Percentiles rank a stretch among this genome's conserved stretches.
Evolutionary conservation across 1,140 invertebrate species (phyloP).

Genomic region (Plutomurus gul): DNA sequence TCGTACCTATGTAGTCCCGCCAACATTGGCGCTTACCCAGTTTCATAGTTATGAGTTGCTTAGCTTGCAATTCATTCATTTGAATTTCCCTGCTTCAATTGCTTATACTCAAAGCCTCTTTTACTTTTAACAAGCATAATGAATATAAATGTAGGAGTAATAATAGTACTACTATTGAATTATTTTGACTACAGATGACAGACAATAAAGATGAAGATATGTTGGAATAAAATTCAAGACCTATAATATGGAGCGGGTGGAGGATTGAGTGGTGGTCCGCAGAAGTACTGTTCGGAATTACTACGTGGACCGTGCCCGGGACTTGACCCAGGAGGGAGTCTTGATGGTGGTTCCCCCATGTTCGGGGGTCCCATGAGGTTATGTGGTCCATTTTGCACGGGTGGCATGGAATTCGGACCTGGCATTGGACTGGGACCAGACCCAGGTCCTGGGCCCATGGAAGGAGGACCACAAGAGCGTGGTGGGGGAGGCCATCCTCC

Average conservation of each 20-base stretch:
- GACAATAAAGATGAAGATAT: slow-evolving; percentile 1
- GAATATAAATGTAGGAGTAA: no score
- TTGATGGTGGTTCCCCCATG: slow-evolving; percentile 52
- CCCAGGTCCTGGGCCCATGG: slow-evolving; percentile 45
- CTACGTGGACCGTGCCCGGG: slow-evolving; percentile 47
- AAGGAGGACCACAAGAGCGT: slow-evolving; percentile 47
- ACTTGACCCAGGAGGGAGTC: slow-evolving; percentile 48
- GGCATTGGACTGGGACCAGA: slow-evolving; percentile 44
- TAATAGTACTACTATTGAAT: no score
- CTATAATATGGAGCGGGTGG: slow-evolving; percentile 51
- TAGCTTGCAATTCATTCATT: no score
- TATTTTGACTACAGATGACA: neutral
- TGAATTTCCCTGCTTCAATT: no score
- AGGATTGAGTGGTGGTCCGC: slow-evolving; percentile 53
- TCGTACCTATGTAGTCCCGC: no score
- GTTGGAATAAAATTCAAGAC: slow-evolving; percentile 5
- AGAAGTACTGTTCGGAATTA: slow-evolving; percentile 56
- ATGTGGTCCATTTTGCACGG: slow-evolving; percentile 53
- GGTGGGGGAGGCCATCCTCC: slow-evolving; percentile 49
- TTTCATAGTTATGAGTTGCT: no score
- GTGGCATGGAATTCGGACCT: slow-evolving; percentile 43
- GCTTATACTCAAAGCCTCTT: no score
- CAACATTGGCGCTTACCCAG: no score
- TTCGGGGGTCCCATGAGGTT: slow-evolving; percentile 51
- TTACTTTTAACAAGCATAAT: no score